Evolutionary conservation across 2,113 vertebrate genomes (phyloP).

Genomic region (Trachemys scripta): DNA sequence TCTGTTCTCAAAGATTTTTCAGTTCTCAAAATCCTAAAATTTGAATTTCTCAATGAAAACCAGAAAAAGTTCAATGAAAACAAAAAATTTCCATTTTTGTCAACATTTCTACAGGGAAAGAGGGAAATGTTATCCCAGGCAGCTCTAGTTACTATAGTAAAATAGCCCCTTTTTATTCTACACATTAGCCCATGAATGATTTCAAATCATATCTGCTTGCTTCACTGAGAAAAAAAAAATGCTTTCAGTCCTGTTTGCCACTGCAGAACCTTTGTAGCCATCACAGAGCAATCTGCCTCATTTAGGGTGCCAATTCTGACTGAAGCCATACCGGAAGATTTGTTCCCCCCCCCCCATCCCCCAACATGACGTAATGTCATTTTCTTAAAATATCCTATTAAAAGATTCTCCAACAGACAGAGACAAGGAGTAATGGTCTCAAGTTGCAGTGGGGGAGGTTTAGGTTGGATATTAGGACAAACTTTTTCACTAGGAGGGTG

Average conservation of each 20-base stretch:
- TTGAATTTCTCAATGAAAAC: background rate
- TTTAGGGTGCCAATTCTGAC: no score
- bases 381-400: no score
- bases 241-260: background rate
- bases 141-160: background rate
- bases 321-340: no score
- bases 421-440: no score
- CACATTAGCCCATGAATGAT: background rate
- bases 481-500: no score
- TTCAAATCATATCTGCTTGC: background rate
- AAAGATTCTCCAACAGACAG: no score
- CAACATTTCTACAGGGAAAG: background rate
- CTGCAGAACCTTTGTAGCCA: background rate
- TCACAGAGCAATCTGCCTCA: background rate
- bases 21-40: background rate
- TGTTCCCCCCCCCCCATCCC: no score
- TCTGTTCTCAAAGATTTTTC: constrained; percentile 24
- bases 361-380: no score
- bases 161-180: background rate
- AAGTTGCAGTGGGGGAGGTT: no score
- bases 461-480: no score
- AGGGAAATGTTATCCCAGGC: no score
- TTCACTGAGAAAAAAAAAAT: background rate
- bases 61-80: background rate
- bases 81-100: background rate